Conservation (phyloP, 2,113 vertebrate genomes). For the Rhinolophus ferrumequinum region DNA sequence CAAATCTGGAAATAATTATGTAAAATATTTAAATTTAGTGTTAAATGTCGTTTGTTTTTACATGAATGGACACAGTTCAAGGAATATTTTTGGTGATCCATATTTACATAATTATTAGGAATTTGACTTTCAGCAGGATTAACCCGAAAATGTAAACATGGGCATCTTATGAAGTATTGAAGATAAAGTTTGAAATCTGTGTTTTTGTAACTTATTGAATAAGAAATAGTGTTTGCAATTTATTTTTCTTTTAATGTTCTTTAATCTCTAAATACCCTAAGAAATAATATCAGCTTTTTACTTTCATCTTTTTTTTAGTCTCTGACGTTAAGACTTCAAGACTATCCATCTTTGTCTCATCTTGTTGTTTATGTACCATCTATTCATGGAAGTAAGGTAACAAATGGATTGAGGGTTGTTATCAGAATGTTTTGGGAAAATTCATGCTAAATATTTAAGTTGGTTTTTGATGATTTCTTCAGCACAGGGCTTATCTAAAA, state of each 20-base stretch:
- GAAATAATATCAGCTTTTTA: slow-evolving; percentile 48
- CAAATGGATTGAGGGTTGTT: not conserved
- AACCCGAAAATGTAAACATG: slow-evolving; percentile 10
- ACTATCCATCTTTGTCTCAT: slow-evolving; percentile 90
- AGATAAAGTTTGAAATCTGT: slow-evolving; percentile 12
- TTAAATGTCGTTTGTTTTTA: slow-evolving; percentile 27
- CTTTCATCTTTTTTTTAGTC: slow-evolving; percentile 74
- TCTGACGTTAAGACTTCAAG: slow-evolving; percentile 89
- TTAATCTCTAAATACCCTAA: not conserved
- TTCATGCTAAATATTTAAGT: not conserved
- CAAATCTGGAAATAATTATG: not conserved
- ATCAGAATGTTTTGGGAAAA: not conserved
- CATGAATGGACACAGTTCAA: not conserved
- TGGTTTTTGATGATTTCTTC: slow-evolving; percentile 1
- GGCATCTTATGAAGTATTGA: not conserved
- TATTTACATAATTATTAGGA: slow-evolving; percentile 36
- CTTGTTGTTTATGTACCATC: slow-evolving; percentile 92
- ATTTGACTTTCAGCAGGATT: slow-evolving; percentile 33
- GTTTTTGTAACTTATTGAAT: not conserved
- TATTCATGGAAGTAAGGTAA: slow-evolving; percentile 92
- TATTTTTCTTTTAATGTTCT: slow-evolving; percentile 11
- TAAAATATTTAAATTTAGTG: not conserved
- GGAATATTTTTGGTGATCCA: not conserved
- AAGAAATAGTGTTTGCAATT: slow-evolving; percentile 33
- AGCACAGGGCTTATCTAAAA: not conserved